Evolutionary conservation across 1,140 invertebrate species (phyloP).

Genomic region (Agraylea sexmaculata): DNA sequence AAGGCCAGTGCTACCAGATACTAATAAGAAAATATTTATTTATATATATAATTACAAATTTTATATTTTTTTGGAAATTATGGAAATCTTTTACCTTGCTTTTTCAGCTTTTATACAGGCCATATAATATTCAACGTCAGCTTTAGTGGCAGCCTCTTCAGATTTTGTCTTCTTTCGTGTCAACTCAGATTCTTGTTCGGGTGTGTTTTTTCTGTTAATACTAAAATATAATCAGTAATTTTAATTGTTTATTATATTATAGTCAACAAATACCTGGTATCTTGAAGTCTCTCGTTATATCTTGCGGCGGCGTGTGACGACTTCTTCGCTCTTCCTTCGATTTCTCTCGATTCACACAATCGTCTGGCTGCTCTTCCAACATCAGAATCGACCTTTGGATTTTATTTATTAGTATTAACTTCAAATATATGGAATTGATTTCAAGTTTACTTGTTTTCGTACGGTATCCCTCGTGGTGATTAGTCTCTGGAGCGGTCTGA

Average conservation of each 20-base stretch:
- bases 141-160: conserved; percentile 79
- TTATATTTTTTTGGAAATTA: neutral
- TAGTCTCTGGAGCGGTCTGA: conserved; percentile 17
- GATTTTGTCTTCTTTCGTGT: conserved; percentile 81
- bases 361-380: conserved; percentile 78
- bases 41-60: neutral
- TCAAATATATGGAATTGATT: too few species aligned
- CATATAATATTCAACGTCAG: conserved; percentile 89
- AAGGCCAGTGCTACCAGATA: too few species aligned
- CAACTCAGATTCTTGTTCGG: conserved; percentile 45
- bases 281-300: conserved; percentile 82
- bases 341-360: conserved; percentile 70
- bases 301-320: conserved; percentile 69
- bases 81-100: conserved; percentile 44
- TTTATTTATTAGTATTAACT: too few species aligned
- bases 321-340: conserved; percentile 78
- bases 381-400: conserved; percentile 54
- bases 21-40: too few species aligned
- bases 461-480: conserved; percentile 17
- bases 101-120: conserved; percentile 79
- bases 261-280: conserved; percentile 36
- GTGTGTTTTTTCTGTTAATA: conserved; percentile 12
- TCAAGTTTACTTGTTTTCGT: conserved; percentile 17
- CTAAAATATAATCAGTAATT: conserved; percentile 9
- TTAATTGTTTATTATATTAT: conserved; percentile 1